Conservation (phyloP, 1,140 invertebrate genomes). For the Potamilus streckersoni region DNA sequence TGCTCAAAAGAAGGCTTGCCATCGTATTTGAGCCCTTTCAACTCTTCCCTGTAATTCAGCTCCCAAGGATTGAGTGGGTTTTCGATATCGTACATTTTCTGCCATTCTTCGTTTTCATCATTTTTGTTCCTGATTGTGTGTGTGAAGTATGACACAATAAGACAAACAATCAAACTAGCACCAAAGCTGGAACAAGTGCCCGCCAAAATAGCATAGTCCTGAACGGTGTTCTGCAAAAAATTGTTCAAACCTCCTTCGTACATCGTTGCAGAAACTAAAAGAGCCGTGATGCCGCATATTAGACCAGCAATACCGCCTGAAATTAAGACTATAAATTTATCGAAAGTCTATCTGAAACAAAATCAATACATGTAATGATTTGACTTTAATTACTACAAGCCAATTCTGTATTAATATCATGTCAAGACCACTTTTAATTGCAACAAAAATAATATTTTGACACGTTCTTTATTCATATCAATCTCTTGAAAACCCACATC, state of each 20-base stretch:
- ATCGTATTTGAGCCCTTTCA: constrained; percentile 58
- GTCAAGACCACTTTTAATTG: too few relatives aligned
- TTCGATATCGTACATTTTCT: constrained; percentile 68
- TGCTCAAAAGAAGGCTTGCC: constrained; percentile 60
- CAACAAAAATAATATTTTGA: too few relatives aligned
- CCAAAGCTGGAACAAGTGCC: constrained; percentile 65
- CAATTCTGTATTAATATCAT: too few relatives aligned
- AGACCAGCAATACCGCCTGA: constrained; percentile 64
- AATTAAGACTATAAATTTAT: constrained; percentile 1
- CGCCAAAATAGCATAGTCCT: constrained; percentile 64
- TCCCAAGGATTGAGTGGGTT: constrained; percentile 69
- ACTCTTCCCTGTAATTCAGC: constrained; percentile 61
- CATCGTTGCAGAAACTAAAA: constrained; percentile 58
- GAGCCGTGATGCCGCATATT: constrained; percentile 59
- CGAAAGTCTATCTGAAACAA: too few relatives aligned
- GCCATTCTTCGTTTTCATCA: constrained; percentile 61
- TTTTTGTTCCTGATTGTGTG: constrained; percentile 50
- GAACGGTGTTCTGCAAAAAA: constrained; percentile 66
- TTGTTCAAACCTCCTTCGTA: constrained; percentile 60
- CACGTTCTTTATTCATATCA: too few relatives aligned
- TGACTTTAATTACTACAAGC: too few relatives aligned
- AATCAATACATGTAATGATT: too few relatives aligned
- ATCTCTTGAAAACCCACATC: too few relatives aligned
- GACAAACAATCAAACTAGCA: constrained; percentile 56
- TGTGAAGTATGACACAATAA: constrained; percentile 61